A percentile compares a stretch with the other conserved stretches of the same genome.
Conservation (phyloP, 2,888 invertebrate species). For the Spodoptera exigua region DNA sequence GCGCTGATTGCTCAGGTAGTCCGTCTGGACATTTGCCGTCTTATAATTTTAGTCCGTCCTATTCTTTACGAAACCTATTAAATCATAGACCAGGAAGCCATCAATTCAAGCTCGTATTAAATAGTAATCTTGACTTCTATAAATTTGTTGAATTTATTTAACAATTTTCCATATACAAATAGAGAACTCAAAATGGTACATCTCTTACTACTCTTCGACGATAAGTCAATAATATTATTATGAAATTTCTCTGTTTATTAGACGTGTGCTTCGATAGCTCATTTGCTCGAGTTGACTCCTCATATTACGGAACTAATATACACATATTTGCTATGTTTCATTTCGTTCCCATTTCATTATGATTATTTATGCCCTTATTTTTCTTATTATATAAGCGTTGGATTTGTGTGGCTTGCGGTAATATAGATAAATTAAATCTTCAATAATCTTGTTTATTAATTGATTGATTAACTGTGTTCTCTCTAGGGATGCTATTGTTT, state of each 20-base stretch:
- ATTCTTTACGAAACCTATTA: no score
- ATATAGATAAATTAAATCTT: slow-evolving; percentile 25
- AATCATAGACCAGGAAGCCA: no score
- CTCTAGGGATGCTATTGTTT: slow-evolving; percentile 1
- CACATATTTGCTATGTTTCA: slow-evolving; percentile 33
- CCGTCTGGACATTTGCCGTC: no score
- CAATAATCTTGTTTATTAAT: slow-evolving; percentile 26
- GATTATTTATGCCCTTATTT: slow-evolving; percentile 44
- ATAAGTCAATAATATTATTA: no score
- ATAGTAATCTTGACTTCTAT: no score
- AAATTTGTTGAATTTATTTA: no score
- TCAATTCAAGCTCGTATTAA: no score
- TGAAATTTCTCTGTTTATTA: slow-evolving; percentile 16
- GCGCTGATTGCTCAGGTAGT: no score
- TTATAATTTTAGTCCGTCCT: no score
- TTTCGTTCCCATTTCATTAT: slow-evolving; percentile 39
- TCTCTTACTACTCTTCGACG: no score
- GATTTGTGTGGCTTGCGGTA: slow-evolving; percentile 32
- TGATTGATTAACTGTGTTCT: not conserved
- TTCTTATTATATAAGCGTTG: slow-evolving; percentile 27
- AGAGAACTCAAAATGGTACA: no score
- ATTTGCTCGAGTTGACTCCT: slow-evolving; percentile 49
- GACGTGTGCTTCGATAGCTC: slow-evolving; percentile 38
- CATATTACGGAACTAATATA: slow-evolving; percentile 49
- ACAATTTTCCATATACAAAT: no score